These are phyloP conservation scores for Diglossa cyanea DNA, from an alignment of 2,797 vertebrate genomes.

Conservation along the genomic window DNA sequence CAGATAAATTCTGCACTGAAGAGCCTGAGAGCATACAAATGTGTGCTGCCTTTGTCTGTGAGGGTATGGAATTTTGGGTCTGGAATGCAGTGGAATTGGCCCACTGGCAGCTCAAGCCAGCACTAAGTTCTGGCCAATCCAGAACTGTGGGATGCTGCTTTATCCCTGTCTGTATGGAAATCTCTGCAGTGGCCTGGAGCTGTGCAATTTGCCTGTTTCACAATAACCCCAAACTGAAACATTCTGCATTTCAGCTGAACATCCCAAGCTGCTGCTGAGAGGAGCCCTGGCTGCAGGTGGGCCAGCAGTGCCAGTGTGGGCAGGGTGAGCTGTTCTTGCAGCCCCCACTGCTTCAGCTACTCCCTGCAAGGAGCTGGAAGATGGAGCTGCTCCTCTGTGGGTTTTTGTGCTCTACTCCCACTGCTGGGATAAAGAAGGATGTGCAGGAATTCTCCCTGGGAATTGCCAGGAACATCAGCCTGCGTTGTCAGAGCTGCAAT, in stretches of 20 bases:
- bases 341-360: background rate
- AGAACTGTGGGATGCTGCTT: background rate
- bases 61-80: background rate
- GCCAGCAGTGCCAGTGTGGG: background rate
- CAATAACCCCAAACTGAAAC: rapidly evolving
- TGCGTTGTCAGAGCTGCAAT: background rate
- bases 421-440: background rate
- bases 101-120: background rate
- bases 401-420: background rate
- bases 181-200: background rate
- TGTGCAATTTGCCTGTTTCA: background rate
- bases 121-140: rapidly evolving
- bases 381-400: background rate
- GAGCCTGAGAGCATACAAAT: background rate
- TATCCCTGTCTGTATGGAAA: background rate
- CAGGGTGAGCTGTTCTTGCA: background rate
- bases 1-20: background rate
- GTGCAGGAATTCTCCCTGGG: background rate
- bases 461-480: background rate
- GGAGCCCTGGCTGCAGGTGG: background rate
- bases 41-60: background rate
- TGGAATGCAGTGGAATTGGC: background rate
- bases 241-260: background rate
- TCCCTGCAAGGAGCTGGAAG: background rate
- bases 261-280: rapidly evolving